Evolutionary conservation across 2,113 vertebrate species (phyloP), one percentile per base, ranked within the genome.

Genomic region (Callorhinus ursinus): DNA sequence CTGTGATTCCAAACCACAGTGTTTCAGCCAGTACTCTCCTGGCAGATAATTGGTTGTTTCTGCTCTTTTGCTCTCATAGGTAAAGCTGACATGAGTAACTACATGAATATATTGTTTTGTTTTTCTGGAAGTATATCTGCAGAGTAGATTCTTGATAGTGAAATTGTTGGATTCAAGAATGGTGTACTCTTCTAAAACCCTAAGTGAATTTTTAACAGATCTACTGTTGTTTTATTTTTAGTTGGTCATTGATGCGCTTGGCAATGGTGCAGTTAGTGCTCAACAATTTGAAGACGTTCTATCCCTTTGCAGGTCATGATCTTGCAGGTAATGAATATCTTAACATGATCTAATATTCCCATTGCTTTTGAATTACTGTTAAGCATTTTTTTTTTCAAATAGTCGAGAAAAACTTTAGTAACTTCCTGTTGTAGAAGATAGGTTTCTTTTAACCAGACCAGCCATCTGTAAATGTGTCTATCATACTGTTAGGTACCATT

Each of bases 161-260:
- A 46, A 96, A 49, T 96, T 88, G 16, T 81, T 93, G 15, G 24
- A 8, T 69, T 53, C 83, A 69, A 87, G 15, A 53, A 3, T 89
- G 3, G 14, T 61, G 2, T 82, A 74, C 7, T 88, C 46, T 80
- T 93, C 14, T 88, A 92, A 80, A 77, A 90, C 46, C 46, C 7
- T 92, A n/a, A 86, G 26, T 65, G 90, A 57, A 90, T 93, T 16
- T 88, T 95, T 96, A 95, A 97, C 92, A 95, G 0, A 97, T 63
- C 97, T 63, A 77, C 88, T 96, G 74, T 92, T 98, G 57, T 77
- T 98, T 98, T 98, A 88, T 98, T 98, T 74, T 95, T 98, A 99
- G 99, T 98, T 99, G 99, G 99, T 99, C 99, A 98, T 99, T 99
- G 98, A 99, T 99, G 99, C 99, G 99, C 83, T 98, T 99, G 98